Evolutionary conservation across 2,888 invertebrate species (phyloP), one percentile per base, ranked within the genome.

Genomic region (Cacoxenus indagator): DNA sequence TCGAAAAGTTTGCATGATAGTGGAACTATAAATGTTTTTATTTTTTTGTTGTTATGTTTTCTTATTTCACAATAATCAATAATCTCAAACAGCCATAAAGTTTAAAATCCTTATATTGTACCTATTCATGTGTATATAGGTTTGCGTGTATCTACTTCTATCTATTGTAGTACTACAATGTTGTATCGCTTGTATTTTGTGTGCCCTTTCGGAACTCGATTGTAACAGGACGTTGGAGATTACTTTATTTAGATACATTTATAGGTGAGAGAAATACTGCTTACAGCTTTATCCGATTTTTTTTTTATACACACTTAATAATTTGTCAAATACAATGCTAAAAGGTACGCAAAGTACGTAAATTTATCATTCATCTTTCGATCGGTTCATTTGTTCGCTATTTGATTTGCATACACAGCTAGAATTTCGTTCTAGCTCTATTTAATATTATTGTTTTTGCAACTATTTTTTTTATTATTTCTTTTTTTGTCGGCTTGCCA

Each of bases 31-130:
- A 6, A 22, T 48, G 22, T 59, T 64, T 57, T 66, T 67, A 43
- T 27, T 43, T 43, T 43, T 43, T 43, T 2, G 0, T n/a, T 43
- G n/a, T 43, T 43, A 11, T 43, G n/a, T 43, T 0, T 43, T 43
- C 1, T 43, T 43, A 51, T 22, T 51, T 51, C 11, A 48, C n/a
- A 51, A 51, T 3, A 51, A 43, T 43, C 45, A n/a, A 51, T 79
- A 83, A 76, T 76, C 78, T 83, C 81, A 83, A 85, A 85, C 85
- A 85, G 85, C 85, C 85, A 85, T 84, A 78, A 84, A 85, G 84
- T 84, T 81, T 78, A 85, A 84, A 85, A 74, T 84, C 76, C 78
- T 78, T 81, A 78, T 70, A 74, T 71, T 70, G 72, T 76, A 73
- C 51, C 66, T 51, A 31, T 69, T 72, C 77, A 70, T 78, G 76